Percentiles rank a stretch among this genome's conserved stretches.
Evolutionary conservation across 2,797 vertebrate genomes (phyloP).

Genomic region (Hoplostethus atlanticus): DNA sequence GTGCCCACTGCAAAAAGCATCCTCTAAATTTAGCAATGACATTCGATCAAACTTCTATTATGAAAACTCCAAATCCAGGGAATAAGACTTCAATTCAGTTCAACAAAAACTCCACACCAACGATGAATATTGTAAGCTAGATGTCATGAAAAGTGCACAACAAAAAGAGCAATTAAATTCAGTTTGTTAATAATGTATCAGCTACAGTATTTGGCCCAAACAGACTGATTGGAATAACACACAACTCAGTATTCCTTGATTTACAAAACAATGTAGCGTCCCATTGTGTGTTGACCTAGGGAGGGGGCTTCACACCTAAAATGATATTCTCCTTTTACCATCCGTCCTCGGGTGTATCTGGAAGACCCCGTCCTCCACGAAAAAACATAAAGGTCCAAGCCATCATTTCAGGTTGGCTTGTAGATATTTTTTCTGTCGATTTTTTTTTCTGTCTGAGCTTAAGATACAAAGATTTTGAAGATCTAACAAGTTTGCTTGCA

Average conservation of each 20-base stretch:
- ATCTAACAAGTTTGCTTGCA: no score
- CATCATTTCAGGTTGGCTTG: no score
- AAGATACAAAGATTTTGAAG: no score
- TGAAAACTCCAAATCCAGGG: conserved; percentile 28
- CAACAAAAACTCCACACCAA: conserved; percentile 12
- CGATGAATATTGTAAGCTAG: conserved; percentile 21
- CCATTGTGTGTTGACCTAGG: conserved; percentile 17
- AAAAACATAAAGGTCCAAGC: no score
- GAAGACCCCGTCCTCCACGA: not conserved
- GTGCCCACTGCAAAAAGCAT: conserved; percentile 47
- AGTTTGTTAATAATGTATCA: conserved; percentile 14
- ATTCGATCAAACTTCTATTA: conserved; percentile 33
- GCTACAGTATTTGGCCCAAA: conserved; percentile 32
- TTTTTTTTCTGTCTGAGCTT: no score
- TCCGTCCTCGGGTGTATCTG: conserved; percentile 15
- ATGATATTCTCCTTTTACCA: conserved; percentile 14
- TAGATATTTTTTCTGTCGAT: no score
- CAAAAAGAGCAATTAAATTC: conserved; percentile 34
- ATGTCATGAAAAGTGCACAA: conserved; percentile 42
- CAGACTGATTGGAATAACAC: conserved; percentile 13
- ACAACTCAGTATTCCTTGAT: conserved; percentile 60
- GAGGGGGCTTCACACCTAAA: conserved; percentile 45
- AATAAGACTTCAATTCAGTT: conserved; percentile 35
- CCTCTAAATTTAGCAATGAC: conserved; percentile 44
- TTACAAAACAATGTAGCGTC: conserved; percentile 33